Percentiles rank a stretch among this genome's conserved stretches.
These are phyloP conservation scores for Cremastobaeus sp. DNA, from an alignment of 2,888 invertebrate species.

Conservation along the genomic window DNA sequence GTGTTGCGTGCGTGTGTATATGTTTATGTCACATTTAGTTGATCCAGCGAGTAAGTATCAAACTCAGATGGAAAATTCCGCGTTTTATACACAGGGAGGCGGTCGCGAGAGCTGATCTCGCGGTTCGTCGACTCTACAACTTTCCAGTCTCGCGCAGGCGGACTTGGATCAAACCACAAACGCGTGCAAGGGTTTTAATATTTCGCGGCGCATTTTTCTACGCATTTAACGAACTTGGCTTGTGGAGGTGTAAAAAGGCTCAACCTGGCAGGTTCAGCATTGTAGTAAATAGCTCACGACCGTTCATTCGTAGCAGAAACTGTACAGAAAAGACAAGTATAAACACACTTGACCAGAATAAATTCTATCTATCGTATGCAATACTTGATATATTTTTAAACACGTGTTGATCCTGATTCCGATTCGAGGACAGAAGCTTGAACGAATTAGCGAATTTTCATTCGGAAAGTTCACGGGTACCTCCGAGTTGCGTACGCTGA, in stretches of 20 bases:
- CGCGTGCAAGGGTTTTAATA: constrained; percentile 28
- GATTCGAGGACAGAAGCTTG: neutral
- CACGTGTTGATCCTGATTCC: constrained; percentile 12
- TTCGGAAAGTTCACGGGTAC: constrained; percentile 1
- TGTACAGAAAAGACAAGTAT: constrained; percentile 29
- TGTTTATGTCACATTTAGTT: constrained; percentile 3
- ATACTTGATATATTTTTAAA: constrained; percentile 49
- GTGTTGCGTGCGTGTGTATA: constrained; percentile 2
- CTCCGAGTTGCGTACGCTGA: neutral
- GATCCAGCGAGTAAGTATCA: neutral
- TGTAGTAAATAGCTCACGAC: constrained; percentile 6
- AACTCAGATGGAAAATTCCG: neutral
- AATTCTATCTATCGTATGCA: constrained; percentile 36
- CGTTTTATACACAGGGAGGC: neutral
- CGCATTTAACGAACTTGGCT: constrained; percentile 32
- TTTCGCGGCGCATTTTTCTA: constrained; percentile 33
- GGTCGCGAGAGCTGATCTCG: neutral
- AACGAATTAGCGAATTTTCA: neutral
- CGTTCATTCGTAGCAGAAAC: constrained; percentile 19
- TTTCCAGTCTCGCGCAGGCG: too few species aligned
- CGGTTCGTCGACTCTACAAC: too few species aligned
- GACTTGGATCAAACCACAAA: too few species aligned
- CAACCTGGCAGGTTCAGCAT: neutral
- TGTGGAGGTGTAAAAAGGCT: constrained; percentile 28
- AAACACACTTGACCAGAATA: constrained; percentile 10